Evolutionary conservation across 2,113 vertebrate species (phyloP), one percentile per base, ranked within the genome.

Genomic region (Calypte anna): DNA sequence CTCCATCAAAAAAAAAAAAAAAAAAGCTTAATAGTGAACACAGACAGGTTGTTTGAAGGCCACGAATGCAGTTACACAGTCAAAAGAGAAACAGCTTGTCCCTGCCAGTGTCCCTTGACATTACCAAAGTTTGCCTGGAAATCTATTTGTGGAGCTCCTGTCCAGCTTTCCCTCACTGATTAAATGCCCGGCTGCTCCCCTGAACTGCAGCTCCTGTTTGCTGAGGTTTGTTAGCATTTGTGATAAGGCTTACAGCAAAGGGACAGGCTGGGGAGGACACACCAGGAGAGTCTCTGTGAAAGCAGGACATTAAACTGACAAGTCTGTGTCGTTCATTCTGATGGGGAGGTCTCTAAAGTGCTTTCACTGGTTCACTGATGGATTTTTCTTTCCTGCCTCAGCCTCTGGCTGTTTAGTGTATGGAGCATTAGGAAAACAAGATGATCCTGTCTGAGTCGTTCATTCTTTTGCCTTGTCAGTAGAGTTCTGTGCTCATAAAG

Each of bases 21-120:
- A 10, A 84, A 55, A 48, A 33, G 73, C 38, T 78, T 58, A 28
- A 70, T 68, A 68, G 63, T 11, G 62, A 94, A 40, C 66, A 15
- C 44, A 25, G 48, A 36, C 61, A 90, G 73, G 69, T 75, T 75
- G 53, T 27, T 87, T 1, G 3, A 85, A 96, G 75, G 88, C 31
- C 63, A 14, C 2, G 13, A 54, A 27, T 1, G 4, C 57, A 64
- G 48, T 54, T 43, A 48, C 21, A 2, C 3, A 67, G 46, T 43
- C 27, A 36, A 78, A 78, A 73, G 89, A 44, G 82, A 79, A 87
- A 79, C 7, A 51, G 48, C 48, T 86, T 21, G 1, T 59, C 38
- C 48, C 70, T 91, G 85, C 63, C 70, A 74, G 64, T 8, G 58
- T 62, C 58, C 85, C 62, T 58, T 82, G 84, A 84, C 20, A 62